These are phyloP conservation scores for Dendrocincla fuliginosa DNA, from an alignment of 2,797 vertebrate genomes.

Conservation along the genomic window DNA sequence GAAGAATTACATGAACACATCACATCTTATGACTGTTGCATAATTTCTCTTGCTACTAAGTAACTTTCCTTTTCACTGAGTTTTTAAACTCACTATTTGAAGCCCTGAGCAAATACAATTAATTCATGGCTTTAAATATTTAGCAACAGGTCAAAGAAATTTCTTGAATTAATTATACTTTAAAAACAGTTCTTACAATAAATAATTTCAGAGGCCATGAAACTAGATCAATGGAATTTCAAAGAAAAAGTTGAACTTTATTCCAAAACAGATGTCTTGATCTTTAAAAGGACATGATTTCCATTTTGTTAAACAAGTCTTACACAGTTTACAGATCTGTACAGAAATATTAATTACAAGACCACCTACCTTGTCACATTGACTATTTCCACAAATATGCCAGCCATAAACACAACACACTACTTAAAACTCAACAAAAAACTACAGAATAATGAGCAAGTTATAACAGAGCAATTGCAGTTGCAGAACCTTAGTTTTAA, in stretches of 20 bases:
- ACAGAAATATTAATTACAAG: slow-evolving; percentile 60
- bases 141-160: slow-evolving; percentile 36
- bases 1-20: neutral
- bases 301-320: slow-evolving; percentile 55
- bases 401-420: slow-evolving; percentile 31
- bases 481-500: neutral
- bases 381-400: slow-evolving; percentile 49
- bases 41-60: slow-evolving; percentile 6
- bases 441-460: neutral
- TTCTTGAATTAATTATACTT: slow-evolving; percentile 42
- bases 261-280: slow-evolving; percentile 64
- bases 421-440: neutral
- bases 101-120: slow-evolving; percentile 5
- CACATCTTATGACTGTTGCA: neutral
- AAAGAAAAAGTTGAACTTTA: slow-evolving; percentile 53
- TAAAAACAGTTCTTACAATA: slow-evolving; percentile 51
- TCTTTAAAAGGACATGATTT: slow-evolving; percentile 13
- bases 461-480: neutral
- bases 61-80: neutral
- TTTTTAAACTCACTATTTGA: slow-evolving; percentile 22
- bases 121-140: slow-evolving; percentile 67
- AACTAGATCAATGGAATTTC: slow-evolving; percentile 43
- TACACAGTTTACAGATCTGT: slow-evolving; percentile 59
- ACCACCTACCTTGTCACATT: slow-evolving; percentile 54
- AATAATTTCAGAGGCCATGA: slow-evolving; percentile 39